These are phyloP conservation scores for Globicephala melas DNA, from an alignment of 2,113 vertebrate species.

Conservation along the genomic window DNA sequence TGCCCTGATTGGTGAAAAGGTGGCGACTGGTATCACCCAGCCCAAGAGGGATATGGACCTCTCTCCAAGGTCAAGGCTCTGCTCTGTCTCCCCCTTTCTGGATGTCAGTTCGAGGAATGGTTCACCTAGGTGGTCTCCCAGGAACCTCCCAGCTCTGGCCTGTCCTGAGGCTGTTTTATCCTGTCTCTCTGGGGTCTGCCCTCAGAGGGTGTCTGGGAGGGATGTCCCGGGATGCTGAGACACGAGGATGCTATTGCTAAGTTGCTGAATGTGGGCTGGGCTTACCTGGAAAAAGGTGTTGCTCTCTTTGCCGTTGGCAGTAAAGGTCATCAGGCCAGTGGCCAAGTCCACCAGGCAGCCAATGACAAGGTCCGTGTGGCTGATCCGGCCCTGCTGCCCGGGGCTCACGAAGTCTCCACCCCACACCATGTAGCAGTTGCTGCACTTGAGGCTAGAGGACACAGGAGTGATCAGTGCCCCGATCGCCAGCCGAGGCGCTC, in stretches of 20 bases:
- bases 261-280: background rate
- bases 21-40: background rate
- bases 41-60: background rate
- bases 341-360: constrained; percentile 95
- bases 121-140: background rate
- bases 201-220: background rate
- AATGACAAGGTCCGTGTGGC: constrained; percentile 92
- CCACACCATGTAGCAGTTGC: constrained; percentile 98
- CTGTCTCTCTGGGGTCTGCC: background rate
- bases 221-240: background rate
- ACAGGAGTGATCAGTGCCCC: background rate
- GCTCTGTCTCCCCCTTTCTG: background rate
- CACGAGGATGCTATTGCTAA: background rate
- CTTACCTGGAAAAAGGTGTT: constrained; percentile 96
- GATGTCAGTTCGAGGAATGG: background rate
- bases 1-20: background rate
- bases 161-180: background rate
- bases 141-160: background rate
- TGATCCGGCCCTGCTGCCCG: constrained; percentile 91
- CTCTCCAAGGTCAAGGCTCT: background rate
- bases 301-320: constrained; percentile 94
- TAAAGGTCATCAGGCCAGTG: constrained; percentile 96
- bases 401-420: constrained; percentile 91
- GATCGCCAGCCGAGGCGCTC: background rate
- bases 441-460: constrained; percentile 89